Evolutionary conservation across 2,797 vertebrate genomes (phyloP).

Genomic region (Selene dorsalis): DNA sequence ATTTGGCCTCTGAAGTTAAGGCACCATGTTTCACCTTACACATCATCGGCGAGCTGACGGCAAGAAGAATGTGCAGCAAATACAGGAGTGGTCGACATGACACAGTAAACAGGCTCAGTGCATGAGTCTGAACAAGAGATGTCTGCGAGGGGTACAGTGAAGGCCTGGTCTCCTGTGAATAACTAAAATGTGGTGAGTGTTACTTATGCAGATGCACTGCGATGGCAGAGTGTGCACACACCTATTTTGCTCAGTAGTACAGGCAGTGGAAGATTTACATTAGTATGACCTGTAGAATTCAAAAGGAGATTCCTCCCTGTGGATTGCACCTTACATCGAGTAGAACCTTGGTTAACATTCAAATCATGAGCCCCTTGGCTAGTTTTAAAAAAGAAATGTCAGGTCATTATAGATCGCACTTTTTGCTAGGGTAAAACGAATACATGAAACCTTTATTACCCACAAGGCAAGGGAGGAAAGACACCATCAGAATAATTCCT

Average conservation of each 20-base stretch:
- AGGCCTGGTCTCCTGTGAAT: slow-evolving; percentile 14
- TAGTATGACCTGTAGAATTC: slow-evolving; percentile 66
- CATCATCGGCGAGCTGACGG: slow-evolving; percentile 65
- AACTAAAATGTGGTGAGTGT: slow-evolving; percentile 25
- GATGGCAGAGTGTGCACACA: slow-evolving; percentile 22
- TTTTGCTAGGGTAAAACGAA: slow-evolving; percentile 86
- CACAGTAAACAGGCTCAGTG: slow-evolving; percentile 56
- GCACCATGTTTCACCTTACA: slow-evolving; percentile 62
- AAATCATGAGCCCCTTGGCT: slow-evolving; percentile 82
- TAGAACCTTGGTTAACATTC: slow-evolving; percentile 83
- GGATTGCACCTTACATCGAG: slow-evolving; percentile 71
- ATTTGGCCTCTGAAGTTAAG: slow-evolving; percentile 78
- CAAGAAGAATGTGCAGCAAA: slow-evolving; percentile 61
- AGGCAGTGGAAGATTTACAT: slow-evolving; percentile 51
- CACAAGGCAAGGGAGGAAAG: slow-evolving; percentile 83
- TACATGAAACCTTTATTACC: slow-evolving; percentile 91
- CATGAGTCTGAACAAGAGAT: slow-evolving; percentile 41
- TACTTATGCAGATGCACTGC: slow-evolving; percentile 29
- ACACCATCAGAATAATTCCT: slow-evolving; percentile 84
- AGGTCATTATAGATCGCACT: slow-evolving; percentile 88
- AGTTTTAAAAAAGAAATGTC: slow-evolving; percentile 86
- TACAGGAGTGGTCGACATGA: slow-evolving; percentile 48
- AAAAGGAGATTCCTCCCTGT: slow-evolving; percentile 68
- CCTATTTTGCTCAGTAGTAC: slow-evolving; percentile 36
- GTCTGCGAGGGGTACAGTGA: slow-evolving; percentile 17